Base-by-base conservation (phyloP, 2,113 vertebrate genomes). In the Hucho hucho region DNA sequence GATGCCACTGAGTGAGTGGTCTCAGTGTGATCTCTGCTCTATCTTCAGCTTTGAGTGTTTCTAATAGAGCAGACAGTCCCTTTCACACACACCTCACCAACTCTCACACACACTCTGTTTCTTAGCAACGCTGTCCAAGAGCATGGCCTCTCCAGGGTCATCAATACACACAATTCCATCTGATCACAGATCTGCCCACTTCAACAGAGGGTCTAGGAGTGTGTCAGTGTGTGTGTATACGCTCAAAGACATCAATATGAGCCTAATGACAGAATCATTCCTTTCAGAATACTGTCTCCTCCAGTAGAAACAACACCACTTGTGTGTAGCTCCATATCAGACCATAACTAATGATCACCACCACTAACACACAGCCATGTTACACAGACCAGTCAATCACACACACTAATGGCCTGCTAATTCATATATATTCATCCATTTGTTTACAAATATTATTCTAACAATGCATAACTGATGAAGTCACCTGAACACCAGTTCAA, bases 101-200 rank as follows among this genome's bases (percentile, higher is more conserved):
- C 79, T 77, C 82, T 71, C 80, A 76, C 83, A 72, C 58, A 61
- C 58, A 61, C 49, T 53, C 16, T 53, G 88, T 92, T 85, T 88
- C 90, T 91, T 87, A 91, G 90, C 90, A 92, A 92, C 89, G 78
- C 88, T 85, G 85, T 87, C 74, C 73, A 78, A 80, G 72, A 85
- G 69, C 64, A 73, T 73, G 73, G 71, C 77, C 75, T 84, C 3
- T 29, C 69, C 53, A 12, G 72, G 76, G 84, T 74, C 81, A 61
- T 74, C 71, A 78, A 49, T 53, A 13, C 29, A n/a, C 73, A 71
- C 70, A 75, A 81, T 6, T 24, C 64, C 69, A 68, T 85, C 72
- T 70, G 70, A 81, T 78, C 77, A 24, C n/a, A 64, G n/a, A 29
- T 65, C 56, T 64, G 70, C 28, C 22, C 64, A 32, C 25, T 64